phyloP scores from a whole-genome alignment of 2,797 vertebrate species.

The Cebuella pygmaea region DNA sequence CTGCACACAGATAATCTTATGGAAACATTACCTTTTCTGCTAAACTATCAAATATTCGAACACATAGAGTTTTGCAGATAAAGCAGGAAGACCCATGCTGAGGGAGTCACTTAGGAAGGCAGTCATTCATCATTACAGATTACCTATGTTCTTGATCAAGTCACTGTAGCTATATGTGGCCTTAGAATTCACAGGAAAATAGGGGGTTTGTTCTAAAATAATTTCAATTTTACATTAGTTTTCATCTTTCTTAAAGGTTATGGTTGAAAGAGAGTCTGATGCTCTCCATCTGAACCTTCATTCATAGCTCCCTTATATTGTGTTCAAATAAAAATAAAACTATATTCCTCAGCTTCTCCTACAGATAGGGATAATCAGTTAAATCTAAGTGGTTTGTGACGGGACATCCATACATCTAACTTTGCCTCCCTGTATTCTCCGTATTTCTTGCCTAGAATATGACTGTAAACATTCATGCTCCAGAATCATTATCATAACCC shows the following conservation, averaged over 20 bases:
- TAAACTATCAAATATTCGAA: background rate
- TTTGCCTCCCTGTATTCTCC: background rate
- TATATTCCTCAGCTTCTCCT: background rate
- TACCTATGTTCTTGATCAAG: background rate
- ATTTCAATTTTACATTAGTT: background rate
- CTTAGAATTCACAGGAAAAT: background rate
- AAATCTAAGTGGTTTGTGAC: background rate
- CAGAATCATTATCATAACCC: background rate
- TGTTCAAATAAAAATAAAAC: background rate
- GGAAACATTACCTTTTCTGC: background rate
- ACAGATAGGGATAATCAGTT: background rate
- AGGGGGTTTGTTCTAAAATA: background rate
- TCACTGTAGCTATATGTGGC: background rate
- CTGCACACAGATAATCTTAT: background rate
- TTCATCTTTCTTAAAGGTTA: background rate
- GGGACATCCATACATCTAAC: background rate
- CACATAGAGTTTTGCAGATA: background rate
- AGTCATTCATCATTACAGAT: background rate
- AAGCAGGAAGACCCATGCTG: background rate
- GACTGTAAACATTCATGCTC: background rate
- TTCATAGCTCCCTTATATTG: background rate
- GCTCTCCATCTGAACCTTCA: background rate
- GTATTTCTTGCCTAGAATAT: background rate
- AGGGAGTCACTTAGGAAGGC: background rate
- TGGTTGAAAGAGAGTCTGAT: background rate